Conservation (phyloP, 2,797 vertebrate species). For the Babyrousa celebensis region DNA sequence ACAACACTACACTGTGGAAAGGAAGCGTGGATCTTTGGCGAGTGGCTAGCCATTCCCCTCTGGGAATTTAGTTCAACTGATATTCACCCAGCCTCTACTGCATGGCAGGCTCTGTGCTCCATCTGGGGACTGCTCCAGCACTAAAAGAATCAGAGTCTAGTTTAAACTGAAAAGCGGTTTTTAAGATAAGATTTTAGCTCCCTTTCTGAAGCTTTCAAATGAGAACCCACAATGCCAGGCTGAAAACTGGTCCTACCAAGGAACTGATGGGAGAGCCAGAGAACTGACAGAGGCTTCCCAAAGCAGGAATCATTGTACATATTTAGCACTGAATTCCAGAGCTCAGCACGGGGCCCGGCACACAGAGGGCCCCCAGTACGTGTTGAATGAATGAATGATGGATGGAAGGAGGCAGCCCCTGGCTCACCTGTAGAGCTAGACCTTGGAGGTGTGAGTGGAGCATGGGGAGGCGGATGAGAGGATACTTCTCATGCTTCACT, state of each 20-base stretch:
- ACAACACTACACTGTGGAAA: rapidly evolving
- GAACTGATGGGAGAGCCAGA: background rate
- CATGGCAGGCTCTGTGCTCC: background rate
- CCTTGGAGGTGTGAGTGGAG: background rate
- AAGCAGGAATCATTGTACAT: too few species aligned
- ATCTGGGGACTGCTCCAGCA: background rate
- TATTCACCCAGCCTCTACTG: background rate
- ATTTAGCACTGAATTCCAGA: background rate
- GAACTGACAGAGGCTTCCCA: background rate
- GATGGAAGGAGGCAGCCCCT: background rate
- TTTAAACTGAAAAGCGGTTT: background rate
- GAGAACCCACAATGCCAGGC: background rate
- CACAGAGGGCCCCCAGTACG: too few species aligned
- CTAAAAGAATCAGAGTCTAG: background rate
- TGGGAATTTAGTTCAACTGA: background rate
- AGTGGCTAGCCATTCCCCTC: too few species aligned
- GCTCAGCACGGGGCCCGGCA: background rate
- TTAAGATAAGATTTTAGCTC: background rate
- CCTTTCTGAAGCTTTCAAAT: slow-evolving; percentile 7
- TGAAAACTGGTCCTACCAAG: background rate
- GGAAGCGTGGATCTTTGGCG: background rate
- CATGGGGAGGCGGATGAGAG: background rate
- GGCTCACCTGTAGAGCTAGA: background rate
- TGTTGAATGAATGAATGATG: background rate
- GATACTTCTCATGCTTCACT: background rate